Evolutionary conservation across 2,888 invertebrate species (phyloP).

Genomic region (Synergus gifuensis): DNA sequence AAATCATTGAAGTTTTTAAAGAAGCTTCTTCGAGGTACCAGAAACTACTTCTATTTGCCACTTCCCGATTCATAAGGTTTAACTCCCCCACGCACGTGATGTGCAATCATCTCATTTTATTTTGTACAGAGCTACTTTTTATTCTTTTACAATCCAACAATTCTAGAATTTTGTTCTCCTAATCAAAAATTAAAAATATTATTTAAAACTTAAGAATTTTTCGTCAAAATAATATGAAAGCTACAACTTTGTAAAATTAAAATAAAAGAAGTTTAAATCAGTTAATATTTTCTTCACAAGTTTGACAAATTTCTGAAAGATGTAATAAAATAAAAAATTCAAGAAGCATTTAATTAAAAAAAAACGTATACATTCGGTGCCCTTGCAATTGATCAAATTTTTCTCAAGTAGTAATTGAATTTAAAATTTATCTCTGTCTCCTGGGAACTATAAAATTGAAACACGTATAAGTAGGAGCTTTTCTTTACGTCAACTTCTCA

Average conservation of each 20-base stretch:
- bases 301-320: no score
- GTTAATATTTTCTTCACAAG: no score
- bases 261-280: no score
- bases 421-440: neutral
- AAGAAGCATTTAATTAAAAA: no score
- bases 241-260: no score
- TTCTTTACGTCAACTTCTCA: constrained; percentile 28
- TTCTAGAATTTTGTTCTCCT: neutral
- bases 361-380: no score
- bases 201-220: no score
- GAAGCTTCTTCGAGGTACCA: neutral
- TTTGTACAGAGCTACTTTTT: neutral
- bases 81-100: neutral
- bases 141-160: neutral
- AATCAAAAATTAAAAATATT: neutral
- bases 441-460: neutral
- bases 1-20: neutral
- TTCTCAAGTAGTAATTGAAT: neutral
- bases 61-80: neutral
- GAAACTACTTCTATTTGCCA: neutral
- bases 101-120: neutral
- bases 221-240: no score
- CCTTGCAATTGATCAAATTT: neutral
- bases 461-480: neutral
- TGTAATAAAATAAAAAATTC: no score